Conservation (phyloP, 53 echinoderm and acorn worm genomes). For the Henricia sp. region DNA sequence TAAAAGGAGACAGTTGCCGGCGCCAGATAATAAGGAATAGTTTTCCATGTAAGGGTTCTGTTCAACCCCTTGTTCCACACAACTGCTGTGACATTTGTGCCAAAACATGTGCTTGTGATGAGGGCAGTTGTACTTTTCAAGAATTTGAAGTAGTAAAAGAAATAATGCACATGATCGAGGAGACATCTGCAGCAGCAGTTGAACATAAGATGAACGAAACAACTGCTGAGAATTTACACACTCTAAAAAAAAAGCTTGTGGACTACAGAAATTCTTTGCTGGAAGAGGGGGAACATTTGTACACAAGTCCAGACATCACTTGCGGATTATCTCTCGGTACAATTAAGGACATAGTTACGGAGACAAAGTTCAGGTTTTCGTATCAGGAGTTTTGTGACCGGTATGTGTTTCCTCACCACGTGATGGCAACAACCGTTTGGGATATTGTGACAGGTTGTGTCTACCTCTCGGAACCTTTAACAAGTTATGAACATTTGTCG, state of each 20-base stretch:
- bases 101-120: slow-evolving; percentile 27
- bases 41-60: not conserved
- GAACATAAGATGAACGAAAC: not conserved
- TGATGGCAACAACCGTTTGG: slow-evolving; percentile 1
- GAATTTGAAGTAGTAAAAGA: not conserved
- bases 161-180: not conserved
- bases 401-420: not conserved
- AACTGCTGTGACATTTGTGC: slow-evolving; percentile 32
- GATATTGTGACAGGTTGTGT: not conserved
- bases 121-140: not conserved
- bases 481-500: not conserved
- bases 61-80: not conserved
- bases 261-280: slow-evolving; percentile 1
- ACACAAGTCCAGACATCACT: slow-evolving; percentile 13
- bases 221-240: not conserved
- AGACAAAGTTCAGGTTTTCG: not conserved
- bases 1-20: slow-evolving; percentile 4
- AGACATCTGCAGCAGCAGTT: not conserved
- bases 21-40: slow-evolving; percentile 11
- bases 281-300: not conserved
- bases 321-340: slow-evolving; percentile 8
- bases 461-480: not conserved
- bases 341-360: not conserved
- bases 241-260: not conserved
- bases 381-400: slow-evolving; percentile 9